These are phyloP conservation scores for Trogon melanurus DNA, from an alignment of 2,113 vertebrate genomes.

Conservation along the genomic window DNA sequence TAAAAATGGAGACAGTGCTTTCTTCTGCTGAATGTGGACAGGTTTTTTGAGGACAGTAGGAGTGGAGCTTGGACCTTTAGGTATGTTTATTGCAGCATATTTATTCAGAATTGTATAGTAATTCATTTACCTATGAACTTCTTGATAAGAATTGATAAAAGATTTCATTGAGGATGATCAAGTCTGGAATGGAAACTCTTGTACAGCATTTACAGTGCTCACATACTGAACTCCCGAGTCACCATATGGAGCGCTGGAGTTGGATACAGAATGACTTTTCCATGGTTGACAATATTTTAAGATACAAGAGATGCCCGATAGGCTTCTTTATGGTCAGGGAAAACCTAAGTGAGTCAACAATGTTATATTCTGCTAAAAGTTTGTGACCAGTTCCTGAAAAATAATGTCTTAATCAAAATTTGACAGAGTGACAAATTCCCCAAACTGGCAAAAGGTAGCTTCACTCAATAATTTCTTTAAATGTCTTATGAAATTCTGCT, in stretches of 20 bases:
- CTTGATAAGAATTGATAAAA: not conserved
- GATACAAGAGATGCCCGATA: not conserved
- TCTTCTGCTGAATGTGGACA: not conserved
- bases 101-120: not conserved
- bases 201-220: not conserved
- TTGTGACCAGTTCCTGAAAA: not conserved
- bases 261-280: not conserved
- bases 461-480: not conserved
- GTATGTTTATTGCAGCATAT: not conserved
- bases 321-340: not conserved
- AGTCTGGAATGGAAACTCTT: not conserved
- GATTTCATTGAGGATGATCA: not conserved
- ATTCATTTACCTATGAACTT: not conserved
- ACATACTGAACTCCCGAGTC: not conserved
- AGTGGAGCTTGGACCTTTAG: not conserved
- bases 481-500: not conserved
- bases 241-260: not conserved
- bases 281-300: not conserved
- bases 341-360: not conserved
- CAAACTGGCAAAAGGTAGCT: not conserved
- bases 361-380: not conserved
- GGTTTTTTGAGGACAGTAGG: not conserved
- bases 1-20: not conserved
- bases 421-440: not conserved
- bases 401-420: not conserved